Percentiles rank a stretch among this genome's conserved stretches.
These are phyloP conservation scores for Dolichallabes microphthalmus DNA, from an alignment of 2,113 vertebrate species.

Conservation along the genomic window DNA sequence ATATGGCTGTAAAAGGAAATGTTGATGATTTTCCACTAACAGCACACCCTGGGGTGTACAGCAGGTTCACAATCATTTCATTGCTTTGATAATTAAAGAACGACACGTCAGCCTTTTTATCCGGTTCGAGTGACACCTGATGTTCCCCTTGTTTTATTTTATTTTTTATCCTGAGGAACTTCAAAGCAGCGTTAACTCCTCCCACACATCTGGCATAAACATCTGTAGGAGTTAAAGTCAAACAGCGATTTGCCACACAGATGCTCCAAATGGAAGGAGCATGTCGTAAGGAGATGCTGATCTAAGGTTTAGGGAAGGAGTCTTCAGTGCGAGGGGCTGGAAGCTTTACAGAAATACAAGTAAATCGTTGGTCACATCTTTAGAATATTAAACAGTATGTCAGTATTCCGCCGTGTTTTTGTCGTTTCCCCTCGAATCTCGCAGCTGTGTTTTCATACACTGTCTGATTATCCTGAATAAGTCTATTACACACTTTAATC, in stretches of 20 bases:
- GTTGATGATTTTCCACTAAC: not conserved
- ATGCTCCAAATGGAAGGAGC: too few species aligned
- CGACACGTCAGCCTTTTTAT: too few species aligned
- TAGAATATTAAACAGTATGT: not conserved
- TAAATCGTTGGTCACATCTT: not conserved
- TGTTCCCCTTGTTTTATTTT: too few species aligned
- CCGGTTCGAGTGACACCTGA: too few species aligned
- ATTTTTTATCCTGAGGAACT: too few species aligned
- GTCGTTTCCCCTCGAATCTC: not conserved
- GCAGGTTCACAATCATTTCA: too few species aligned
- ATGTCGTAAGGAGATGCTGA: too few species aligned
- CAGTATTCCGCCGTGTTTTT: not conserved
- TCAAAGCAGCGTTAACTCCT: too few species aligned
- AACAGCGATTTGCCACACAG: too few species aligned
- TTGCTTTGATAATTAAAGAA: too few species aligned
- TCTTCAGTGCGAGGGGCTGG: not conserved
- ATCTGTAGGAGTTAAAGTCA: not conserved
- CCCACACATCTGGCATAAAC: not conserved
- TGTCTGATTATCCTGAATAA: not conserved
- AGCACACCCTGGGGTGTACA: not conserved
- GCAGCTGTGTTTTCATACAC: not conserved
- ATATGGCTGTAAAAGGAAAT: not conserved
- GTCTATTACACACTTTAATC: not conserved
- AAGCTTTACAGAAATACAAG: too few species aligned
- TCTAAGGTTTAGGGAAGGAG: not conserved